A percentile compares a stretch with the other conserved stretches of the same genome.
Evolutionary conservation across 2,113 vertebrate genomes (phyloP).

Genomic region (Barbus barbus): DNA sequence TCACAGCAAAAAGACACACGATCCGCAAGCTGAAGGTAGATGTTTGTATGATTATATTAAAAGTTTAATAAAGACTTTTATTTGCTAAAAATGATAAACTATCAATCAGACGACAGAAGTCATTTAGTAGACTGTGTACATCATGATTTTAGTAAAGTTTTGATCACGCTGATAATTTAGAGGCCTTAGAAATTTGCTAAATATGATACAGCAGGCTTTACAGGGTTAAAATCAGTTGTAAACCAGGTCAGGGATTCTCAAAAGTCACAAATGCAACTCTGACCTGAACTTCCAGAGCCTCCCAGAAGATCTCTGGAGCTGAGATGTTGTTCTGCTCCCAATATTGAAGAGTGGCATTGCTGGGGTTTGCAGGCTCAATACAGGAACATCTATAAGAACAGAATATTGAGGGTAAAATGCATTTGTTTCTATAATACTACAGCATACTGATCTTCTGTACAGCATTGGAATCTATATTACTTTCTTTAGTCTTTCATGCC

Average conservation of each 20-base stretch:
- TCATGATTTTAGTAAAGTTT: background rate
- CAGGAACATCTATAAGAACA: slow-evolving; percentile 85
- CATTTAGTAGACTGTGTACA: background rate
- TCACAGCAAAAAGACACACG: too few species aligned
- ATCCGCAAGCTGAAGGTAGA: too few species aligned
- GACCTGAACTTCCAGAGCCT: slow-evolving; percentile 87
- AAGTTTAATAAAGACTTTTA: too few species aligned
- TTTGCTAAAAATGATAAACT: too few species aligned
- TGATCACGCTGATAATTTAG: background rate
- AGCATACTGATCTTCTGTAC: background rate
- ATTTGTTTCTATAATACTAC: background rate
- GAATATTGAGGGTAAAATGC: background rate
- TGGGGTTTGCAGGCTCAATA: slow-evolving; percentile 87
- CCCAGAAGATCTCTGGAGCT: slow-evolving; percentile 88
- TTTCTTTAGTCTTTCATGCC: background rate
- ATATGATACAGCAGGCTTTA: too few species aligned
- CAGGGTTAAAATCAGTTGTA: background rate
- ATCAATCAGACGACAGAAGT: too few species aligned
- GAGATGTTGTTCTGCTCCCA: slow-evolving; percentile 91
- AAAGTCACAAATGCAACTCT: background rate
- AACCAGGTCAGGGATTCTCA: background rate
- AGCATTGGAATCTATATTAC: background rate
- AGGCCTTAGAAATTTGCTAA: background rate
- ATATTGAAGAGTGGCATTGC: slow-evolving; percentile 84
- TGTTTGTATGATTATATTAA: too few species aligned